Evolutionary conservation across 2,113 vertebrate genomes (phyloP).

Genomic region (Herpailurus yagouaroundi): DNA sequence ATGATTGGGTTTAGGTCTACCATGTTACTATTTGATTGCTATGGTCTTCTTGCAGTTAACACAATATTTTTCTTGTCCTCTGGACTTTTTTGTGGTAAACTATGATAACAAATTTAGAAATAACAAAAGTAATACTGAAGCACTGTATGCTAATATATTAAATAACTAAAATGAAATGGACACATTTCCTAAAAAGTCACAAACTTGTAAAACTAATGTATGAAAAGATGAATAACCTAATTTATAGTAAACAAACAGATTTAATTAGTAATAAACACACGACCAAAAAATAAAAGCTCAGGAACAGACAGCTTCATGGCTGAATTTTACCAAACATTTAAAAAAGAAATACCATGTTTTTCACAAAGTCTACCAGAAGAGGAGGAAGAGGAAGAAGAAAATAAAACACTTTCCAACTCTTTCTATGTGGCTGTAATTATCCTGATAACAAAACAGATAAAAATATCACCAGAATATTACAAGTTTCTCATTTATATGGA

Average conservation of each 20-base stretch:
- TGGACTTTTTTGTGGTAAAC: neutral
- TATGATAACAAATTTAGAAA: neutral
- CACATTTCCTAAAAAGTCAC: neutral
- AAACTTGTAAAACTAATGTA: neutral
- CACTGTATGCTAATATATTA: neutral
- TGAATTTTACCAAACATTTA: neutral
- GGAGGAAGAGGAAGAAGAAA: neutral
- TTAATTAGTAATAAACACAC: neutral
- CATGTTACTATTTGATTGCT: neutral
- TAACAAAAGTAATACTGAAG: neutral
- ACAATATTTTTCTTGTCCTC: neutral
- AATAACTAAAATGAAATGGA: neutral
- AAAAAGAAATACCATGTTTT: neutral
- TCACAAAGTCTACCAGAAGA: neutral
- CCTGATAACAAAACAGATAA: neutral
- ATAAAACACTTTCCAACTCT: neutral
- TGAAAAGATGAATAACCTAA: neutral
- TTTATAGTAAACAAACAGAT: neutral
- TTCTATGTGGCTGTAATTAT: neutral
- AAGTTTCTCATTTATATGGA: neutral
- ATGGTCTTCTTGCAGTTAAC: neutral
- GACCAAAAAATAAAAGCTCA: neutral
- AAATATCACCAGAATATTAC: neutral
- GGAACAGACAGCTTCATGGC: neutral
- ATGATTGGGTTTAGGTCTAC: neutral